phyloP scores from a whole-genome alignment of 2,113 vertebrate genomes.

The Sigmodon hispidus region DNA sequence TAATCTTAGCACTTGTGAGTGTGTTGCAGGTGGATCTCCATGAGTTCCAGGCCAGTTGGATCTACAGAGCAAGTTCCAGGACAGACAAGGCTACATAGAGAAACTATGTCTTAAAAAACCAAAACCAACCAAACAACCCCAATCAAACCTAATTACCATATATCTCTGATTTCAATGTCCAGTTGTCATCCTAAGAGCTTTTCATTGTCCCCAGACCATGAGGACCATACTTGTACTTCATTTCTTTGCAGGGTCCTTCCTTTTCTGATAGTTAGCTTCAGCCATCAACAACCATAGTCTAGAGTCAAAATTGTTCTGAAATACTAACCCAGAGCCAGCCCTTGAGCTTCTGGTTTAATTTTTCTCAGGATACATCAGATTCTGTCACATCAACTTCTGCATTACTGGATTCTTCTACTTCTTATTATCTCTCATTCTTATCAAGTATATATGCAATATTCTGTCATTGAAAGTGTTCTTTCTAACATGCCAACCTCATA shows the following conservation, averaged over 20 bases:
- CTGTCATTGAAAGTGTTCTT: background rate
- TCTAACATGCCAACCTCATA: background rate
- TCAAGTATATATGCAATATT: background rate
- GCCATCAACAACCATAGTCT: background rate
- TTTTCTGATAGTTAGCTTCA: background rate
- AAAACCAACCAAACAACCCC: background rate
- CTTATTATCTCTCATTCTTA: background rate
- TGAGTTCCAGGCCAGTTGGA: background rate
- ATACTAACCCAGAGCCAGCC: background rate
- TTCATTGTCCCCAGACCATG: background rate
- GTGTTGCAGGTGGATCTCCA: background rate
- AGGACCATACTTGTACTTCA: background rate
- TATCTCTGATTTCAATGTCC: background rate
- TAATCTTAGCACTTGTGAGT: background rate
- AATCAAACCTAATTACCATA: background rate
- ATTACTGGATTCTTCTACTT: background rate
- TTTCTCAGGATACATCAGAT: background rate
- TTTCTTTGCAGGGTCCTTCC: background rate
- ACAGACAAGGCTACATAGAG: background rate
- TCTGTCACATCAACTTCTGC: background rate
- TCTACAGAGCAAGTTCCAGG: background rate
- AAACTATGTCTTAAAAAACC: background rate
- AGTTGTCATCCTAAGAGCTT: background rate
- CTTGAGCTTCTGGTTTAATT: background rate
- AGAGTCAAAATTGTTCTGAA: background rate